Base-by-base conservation (phyloP, 1,140 invertebrate genomes). In the Holcopasites calliopsidis region DNA sequence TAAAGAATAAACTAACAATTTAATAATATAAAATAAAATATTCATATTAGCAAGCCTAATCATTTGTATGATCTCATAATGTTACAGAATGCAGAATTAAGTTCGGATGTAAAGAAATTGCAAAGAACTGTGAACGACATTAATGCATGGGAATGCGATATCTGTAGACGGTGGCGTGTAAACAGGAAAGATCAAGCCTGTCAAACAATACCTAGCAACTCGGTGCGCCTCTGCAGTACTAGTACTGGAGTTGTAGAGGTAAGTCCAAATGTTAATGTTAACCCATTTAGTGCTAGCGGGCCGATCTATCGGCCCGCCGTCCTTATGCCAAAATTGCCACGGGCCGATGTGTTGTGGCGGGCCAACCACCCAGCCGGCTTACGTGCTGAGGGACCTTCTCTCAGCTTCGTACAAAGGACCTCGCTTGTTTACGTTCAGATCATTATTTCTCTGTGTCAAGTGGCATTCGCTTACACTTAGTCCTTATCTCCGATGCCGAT, bases 191-290 rank as follows among this genome's bases (percentile, higher is more conserved):
- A 90, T 57, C 80, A 88, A 73, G 42, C 28, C 4, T 76, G 82
- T 33, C 90, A 91, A 72, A 87, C 80, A 23, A 77, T 84, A 44
- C 60, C 75, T 7, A 76, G 78, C 16, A 81, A 75, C n/a, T 42
- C 61, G 49, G 65, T 86, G 23, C 76, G 60, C 40, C 58, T 90
- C 21, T 84, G 77, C 65, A 77, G 87, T 18, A 79, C 44, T 33
- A 85, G 78, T 42, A 89, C 86, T 64, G 89, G 90, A n/a, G 71
- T 89, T 35, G 75, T 90, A 6, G 79, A 85, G 50, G 90, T 91
- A 86, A 79, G 62, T 75, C 71, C 65, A 61, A n/a, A n/a, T 55
- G 42, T 26, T 8, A 42, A 75, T 65, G 10, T 47, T 18, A 44
- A 18, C 11, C 18, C 0, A 35, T 11, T n/a, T n/a, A n/a, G n/a